phyloP scores from a whole-genome alignment of 2,797 vertebrate species.

The Falco biarmicus region DNA sequence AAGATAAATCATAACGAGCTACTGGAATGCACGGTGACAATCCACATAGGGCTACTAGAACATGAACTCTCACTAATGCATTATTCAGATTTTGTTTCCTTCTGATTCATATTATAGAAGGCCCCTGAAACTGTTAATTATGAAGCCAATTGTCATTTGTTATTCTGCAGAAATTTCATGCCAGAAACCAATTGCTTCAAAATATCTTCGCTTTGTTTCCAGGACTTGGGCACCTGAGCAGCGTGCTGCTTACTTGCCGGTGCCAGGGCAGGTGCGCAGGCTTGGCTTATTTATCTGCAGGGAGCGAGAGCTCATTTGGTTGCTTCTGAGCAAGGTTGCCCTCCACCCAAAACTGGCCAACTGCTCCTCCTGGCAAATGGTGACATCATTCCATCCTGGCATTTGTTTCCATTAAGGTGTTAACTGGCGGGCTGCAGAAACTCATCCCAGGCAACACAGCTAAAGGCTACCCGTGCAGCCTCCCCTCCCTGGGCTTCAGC shows the following conservation, averaged over 20 bases:
- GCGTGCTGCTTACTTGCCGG: rapidly evolving
- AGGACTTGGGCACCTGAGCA: rapidly evolving
- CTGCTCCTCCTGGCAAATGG: background rate
- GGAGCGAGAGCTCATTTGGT: background rate
- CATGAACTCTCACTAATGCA: conserved; percentile 59
- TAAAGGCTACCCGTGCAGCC: too few species aligned
- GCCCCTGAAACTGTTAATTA: conserved; percentile 60
- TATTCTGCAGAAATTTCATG: conserved; percentile 43
- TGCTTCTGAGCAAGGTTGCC: rapidly evolving
- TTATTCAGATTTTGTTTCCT: conserved; percentile 74
- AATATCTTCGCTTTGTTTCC: background rate
- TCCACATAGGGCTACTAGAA: conserved; percentile 69
- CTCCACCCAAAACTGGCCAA: background rate
- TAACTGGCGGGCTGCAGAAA: background rate
- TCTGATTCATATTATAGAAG: conserved; percentile 69
- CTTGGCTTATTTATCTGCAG: rapidly evolving
- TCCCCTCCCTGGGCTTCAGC: background rate
- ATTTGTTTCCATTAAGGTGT: background rate
- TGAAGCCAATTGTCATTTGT: conserved; percentile 44
- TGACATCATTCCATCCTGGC: background rate
- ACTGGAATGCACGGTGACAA: conserved; percentile 71
- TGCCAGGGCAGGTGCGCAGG: rapidly evolving
- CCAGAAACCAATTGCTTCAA: conserved; percentile 40
- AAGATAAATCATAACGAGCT: conserved; percentile 81
- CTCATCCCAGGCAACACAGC: rapidly evolving